These are phyloP conservation scores for Cenopis cana DNA, from an alignment of 2,888 invertebrate species.

Conservation along the genomic window DNA sequence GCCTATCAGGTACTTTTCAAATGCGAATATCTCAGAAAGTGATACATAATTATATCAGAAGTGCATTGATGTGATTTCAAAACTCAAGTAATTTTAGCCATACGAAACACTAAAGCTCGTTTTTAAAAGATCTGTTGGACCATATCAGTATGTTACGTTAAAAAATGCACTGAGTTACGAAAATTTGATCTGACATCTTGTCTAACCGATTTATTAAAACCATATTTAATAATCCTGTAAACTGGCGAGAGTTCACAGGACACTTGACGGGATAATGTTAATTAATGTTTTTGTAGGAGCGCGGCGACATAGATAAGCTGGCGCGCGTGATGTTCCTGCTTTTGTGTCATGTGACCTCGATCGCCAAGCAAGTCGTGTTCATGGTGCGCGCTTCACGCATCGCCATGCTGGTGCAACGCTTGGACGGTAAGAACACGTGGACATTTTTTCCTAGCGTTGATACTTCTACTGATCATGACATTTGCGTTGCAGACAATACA, in stretches of 20 bases:
- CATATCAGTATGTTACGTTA: too few species aligned
- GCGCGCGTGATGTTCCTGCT: slow-evolving; percentile 76
- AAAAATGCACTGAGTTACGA: too few species aligned
- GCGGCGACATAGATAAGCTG: slow-evolving; percentile 68
- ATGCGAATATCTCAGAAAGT: neutral
- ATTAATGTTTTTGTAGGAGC: slow-evolving; percentile 55
- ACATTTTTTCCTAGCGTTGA: too few species aligned
- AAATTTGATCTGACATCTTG: too few species aligned
- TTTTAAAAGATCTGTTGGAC: too few species aligned
- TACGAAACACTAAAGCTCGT: neutral
- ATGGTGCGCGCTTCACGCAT: slow-evolving; percentile 55
- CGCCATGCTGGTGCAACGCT: slow-evolving; percentile 51
- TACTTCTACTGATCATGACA: neutral
- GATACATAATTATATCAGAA: neutral
- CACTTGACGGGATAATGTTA: neutral
- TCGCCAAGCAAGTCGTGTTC: slow-evolving; percentile 73
- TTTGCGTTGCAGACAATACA: slow-evolving; percentile 21
- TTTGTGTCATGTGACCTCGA: slow-evolving; percentile 75
- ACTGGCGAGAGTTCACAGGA: too few species aligned
- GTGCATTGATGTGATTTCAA: too few species aligned
- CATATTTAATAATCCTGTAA: neutral
- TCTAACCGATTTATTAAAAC: too few species aligned
- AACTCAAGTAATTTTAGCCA: too few species aligned
- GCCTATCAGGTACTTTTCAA: slow-evolving; percentile 58
- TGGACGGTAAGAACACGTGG: slow-evolving; percentile 54